These are phyloP conservation scores for Pteria penguin DNA, from an alignment of 2,888 invertebrate species.

Conservation along the genomic window DNA sequence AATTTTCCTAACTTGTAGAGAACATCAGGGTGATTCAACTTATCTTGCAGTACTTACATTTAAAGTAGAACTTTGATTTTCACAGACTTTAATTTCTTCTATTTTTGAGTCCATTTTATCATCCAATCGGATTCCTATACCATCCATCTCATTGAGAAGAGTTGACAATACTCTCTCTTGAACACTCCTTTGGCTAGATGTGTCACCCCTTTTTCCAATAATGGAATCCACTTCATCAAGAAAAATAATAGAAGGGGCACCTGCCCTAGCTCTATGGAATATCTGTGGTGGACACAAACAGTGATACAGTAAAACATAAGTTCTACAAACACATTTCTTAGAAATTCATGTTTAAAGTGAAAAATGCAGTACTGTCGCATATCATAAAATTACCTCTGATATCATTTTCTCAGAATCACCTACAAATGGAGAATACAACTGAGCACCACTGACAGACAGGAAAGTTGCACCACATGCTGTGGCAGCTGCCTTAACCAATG, in stretches of 20 bases:
- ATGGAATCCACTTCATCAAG: conserved; percentile 84
- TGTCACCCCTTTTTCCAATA: conserved; percentile 77
- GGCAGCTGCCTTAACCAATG: conserved; percentile 83
- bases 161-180: conserved; percentile 84
- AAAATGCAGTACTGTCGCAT: background rate
- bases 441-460: conserved; percentile 83
- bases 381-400: conserved; percentile 78
- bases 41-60: no score
- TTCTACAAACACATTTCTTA: no score
- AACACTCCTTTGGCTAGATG: conserved; percentile 78
- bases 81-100: no score
- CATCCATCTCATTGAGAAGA: conserved; percentile 86
- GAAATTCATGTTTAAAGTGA: no score
- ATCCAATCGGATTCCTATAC: conserved; percentile 81
- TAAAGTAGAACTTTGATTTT: no score
- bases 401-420: conserved; percentile 85
- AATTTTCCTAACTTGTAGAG: no score
- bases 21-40: no score
- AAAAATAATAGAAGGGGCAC: conserved; percentile 84
- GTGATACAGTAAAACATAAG: no score
- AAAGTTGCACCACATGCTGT: conserved; percentile 81
- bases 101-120: conserved; percentile 58
- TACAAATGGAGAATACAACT: conserved; percentile 85
- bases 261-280: conserved; percentile 83
- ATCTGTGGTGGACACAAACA: conserved; percentile 71